Percentiles rank a stretch among this genome's conserved stretches.
Evolutionary conservation across 2,797 vertebrate genomes (phyloP).

Genomic region (Galagoides demidoff): DNA sequence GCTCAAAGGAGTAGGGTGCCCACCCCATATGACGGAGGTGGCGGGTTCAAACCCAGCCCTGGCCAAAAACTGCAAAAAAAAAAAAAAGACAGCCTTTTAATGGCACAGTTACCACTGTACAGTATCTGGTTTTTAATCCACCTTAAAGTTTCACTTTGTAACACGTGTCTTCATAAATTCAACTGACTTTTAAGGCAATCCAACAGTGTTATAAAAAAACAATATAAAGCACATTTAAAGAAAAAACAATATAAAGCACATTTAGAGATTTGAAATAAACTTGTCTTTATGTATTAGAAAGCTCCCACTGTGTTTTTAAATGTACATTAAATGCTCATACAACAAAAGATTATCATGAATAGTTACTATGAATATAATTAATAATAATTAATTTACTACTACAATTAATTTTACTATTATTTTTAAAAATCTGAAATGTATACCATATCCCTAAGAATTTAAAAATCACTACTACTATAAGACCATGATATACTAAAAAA

Average conservation of each 20-base stretch:
- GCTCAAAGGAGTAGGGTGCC: too few relatives aligned
- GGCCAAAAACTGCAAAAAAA: too few relatives aligned
- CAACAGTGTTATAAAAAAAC: not conserved
- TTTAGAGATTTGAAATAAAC: slow-evolving; percentile 40
- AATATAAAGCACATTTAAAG: not conserved
- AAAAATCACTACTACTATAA: slow-evolving; percentile 52
- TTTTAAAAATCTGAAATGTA: slow-evolving; percentile 64
- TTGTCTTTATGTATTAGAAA: slow-evolving; percentile 34
- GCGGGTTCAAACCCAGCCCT: too few relatives aligned
- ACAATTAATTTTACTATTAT: not conserved
- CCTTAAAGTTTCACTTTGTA: not conserved
- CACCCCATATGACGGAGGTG: too few relatives aligned
- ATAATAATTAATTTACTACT: not conserved
- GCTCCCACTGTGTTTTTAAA: not conserved
- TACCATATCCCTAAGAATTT: slow-evolving; percentile 18
- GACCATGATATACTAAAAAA: slow-evolving; percentile 62
- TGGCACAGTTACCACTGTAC: not conserved
- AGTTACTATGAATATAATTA: slow-evolving; percentile 19
- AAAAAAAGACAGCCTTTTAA: not conserved
- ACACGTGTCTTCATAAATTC: not conserved
- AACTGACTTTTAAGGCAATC: not conserved
- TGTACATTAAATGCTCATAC: not conserved
- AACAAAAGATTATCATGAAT: not conserved
- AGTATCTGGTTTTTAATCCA: not conserved
- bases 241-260: slow-evolving; percentile 16